Conservation (phyloP, 1,140 invertebrate species). For the Eurytemora carolleeae region DNA sequence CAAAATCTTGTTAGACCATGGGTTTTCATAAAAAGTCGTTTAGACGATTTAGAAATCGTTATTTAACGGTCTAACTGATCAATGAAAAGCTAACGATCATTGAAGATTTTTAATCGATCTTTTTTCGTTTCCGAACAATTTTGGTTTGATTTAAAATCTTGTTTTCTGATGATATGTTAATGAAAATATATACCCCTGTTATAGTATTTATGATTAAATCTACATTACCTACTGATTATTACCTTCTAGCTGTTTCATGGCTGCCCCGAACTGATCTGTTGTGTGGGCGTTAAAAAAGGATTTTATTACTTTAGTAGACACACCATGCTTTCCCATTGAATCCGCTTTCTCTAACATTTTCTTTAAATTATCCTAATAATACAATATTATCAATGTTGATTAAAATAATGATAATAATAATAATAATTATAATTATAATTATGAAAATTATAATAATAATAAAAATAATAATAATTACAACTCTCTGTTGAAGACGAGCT, state of each 20-base stretch:
- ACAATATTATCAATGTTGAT: not conserved
- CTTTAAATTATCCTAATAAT: conserved; percentile 21
- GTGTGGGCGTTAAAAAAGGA: conserved; percentile 27
- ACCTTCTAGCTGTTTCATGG: conserved; percentile 20
- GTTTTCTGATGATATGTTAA: too few species aligned
- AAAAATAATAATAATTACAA: conserved; percentile 22
- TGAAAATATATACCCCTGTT: too few species aligned
- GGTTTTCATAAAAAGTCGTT: too few species aligned
- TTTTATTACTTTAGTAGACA: conserved; percentile 25
- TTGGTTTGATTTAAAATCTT: too few species aligned
- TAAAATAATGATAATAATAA: conserved; percentile 5
- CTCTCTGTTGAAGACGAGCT: conserved; percentile 25
- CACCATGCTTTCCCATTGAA: conserved; percentile 23
- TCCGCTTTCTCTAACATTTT: conserved; percentile 28
- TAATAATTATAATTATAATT: conserved; percentile 7
- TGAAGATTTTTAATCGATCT: too few species aligned
- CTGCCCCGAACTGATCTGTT: conserved; percentile 25
- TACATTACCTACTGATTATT: conserved; percentile 18
- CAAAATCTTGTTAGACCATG: too few species aligned
- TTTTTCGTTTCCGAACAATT: too few species aligned
- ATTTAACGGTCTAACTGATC: too few species aligned
- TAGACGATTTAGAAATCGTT: too few species aligned
- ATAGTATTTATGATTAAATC: too few species aligned
- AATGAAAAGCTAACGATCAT: too few species aligned
- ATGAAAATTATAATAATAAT: not conserved